Evolutionary conservation across 2,113 vertebrate genomes (phyloP), one percentile per base, ranked within the genome.

Genomic region (Melierax canorus): DNA sequence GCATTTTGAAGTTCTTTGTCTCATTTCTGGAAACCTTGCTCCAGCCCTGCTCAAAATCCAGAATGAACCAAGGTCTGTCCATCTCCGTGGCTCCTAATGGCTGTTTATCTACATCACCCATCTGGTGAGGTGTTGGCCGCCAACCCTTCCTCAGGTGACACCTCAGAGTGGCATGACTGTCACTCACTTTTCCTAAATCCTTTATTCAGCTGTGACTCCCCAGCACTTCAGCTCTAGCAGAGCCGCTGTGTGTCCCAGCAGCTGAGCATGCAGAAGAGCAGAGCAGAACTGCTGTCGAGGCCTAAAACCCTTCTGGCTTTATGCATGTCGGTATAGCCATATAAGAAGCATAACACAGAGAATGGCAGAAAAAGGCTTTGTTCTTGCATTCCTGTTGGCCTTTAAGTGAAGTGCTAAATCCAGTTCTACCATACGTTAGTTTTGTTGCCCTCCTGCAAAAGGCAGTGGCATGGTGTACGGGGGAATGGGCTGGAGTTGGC

Each of bases 321-420:
- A 7, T 11, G 13, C 17, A 5, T 2, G 11, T 21, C 0, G 3
- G 36, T 6, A 7, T 7, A 55, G 21, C 32, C 3, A 1, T 26
- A 2, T 34, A 22, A 17, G n/a, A 26, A 51, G 22, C 12, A 2
- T 15, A 46, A 32, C 64, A 9, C 8, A 23, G 22, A 17, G 27
- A 71, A 29, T 0, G 0, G 8, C 71, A 58, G 63, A 10, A 34
- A 20, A 36, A 9, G 24, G 15, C 32, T 20, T 50, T 1, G 4
- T 30, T 38, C 84, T 62, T 43, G 41, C 27, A 29, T 29, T 76
- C 32, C 41, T 51, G 15, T 5, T 51, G 69, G 29, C 21, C 38
- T 53, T 24, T 27, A 36, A 34, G 58, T 34, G 21, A 64, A 51
- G 36, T 12, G 43, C 56, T 27, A 29, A n/a, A 34, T 32, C 20